Percentiles rank a stretch among this genome's conserved stretches.
phyloP scores from a whole-genome alignment of 2,797 vertebrate genomes.

The Mionectes olivaceus region DNA sequence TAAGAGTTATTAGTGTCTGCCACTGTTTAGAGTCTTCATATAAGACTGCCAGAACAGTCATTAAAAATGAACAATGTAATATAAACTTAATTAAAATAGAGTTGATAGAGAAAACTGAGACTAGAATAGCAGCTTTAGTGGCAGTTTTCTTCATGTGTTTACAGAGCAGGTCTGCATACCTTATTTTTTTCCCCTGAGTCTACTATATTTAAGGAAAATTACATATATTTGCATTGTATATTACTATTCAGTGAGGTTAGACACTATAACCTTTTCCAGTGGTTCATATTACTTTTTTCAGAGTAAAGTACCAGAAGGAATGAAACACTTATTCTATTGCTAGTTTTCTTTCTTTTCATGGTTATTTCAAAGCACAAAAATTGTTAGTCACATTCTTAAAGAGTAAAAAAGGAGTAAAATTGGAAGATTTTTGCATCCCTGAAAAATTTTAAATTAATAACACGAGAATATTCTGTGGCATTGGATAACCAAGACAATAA shows the following conservation, averaged over 20 bases:
- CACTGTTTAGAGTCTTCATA: neutral
- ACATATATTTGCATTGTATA: neutral
- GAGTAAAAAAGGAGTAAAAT: neutral
- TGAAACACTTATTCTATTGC: neutral
- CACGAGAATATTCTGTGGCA: neutral
- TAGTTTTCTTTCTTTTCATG: neutral
- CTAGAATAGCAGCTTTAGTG: neutral
- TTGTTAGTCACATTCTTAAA: neutral
- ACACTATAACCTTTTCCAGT: neutral
- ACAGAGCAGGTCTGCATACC: neutral
- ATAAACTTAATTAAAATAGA: neutral
- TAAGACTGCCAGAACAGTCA: neutral
- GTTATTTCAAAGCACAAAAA: neutral
- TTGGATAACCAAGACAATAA: neutral
- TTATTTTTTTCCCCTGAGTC: rapidly evolving
- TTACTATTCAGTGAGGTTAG: neutral
- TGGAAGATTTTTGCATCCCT: neutral
- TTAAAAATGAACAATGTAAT: neutral
- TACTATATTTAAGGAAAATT: neutral
- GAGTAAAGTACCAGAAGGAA: neutral
- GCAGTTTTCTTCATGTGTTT: neutral
- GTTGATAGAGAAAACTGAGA: neutral
- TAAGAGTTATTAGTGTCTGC: neutral
- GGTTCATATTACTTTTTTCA: neutral
- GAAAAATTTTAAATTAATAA: neutral